Evolutionary conservation across 2,888 invertebrate species (phyloP).

Genomic region (Empis livida): DNA sequence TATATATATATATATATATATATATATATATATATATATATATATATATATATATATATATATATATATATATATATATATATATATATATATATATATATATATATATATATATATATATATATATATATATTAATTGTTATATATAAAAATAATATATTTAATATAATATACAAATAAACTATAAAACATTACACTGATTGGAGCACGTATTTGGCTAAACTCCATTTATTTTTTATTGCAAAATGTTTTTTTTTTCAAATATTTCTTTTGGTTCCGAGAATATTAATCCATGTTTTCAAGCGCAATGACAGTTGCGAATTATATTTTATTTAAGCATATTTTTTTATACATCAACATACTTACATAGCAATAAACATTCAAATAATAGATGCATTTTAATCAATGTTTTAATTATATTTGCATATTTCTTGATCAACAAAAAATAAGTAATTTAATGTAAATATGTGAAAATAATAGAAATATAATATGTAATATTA

Average conservation of each 20-base stretch:
- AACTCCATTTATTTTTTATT: conserved; percentile 18
- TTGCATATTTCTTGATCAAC: too few species aligned
- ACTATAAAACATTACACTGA: conserved; percentile 6
- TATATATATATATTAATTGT: not conserved
- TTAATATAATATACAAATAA: too few species aligned
- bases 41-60: too few species aligned
- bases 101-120: not conserved
- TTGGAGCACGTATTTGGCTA: conserved; percentile 25
- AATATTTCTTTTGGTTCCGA: conserved; percentile 11
- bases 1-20: too few species aligned
- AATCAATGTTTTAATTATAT: not conserved
- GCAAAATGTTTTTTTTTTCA: conserved; percentile 7
- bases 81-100: too few species aligned
- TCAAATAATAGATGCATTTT: not conserved
- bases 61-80: too few species aligned
- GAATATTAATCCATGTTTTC: conserved; percentile 27
- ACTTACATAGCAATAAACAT: not conserved
- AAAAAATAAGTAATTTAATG: too few species aligned
- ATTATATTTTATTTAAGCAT: not conserved
- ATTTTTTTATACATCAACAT: not conserved
- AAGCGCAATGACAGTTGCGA: conserved; percentile 13
- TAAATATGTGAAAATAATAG: too few species aligned
- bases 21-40: too few species aligned
- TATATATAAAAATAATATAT: not conserved
- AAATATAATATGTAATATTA: too few species aligned